Percentiles rank a stretch among this genome's conserved stretches.
Conservation (phyloP, 2,888 invertebrate species). For the Mongoloraphidia duomilia region DNA sequence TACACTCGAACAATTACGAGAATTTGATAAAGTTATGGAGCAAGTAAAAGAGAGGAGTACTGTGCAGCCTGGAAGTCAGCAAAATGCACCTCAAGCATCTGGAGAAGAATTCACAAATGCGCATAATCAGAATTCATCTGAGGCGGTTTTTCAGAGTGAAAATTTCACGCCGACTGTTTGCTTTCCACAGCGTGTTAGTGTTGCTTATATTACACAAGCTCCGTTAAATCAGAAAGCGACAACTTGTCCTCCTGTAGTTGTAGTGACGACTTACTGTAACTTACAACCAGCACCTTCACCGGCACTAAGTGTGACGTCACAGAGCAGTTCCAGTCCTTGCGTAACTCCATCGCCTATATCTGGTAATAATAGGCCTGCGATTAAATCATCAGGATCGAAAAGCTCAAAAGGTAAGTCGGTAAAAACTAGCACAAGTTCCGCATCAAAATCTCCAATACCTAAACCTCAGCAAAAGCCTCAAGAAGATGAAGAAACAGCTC, state of each 20-base stretch:
- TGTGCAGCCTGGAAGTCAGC: conserved; percentile 32
- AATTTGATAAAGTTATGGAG: conserved; percentile 68
- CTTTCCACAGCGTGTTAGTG: conserved; percentile 32
- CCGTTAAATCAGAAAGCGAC: conserved; percentile 31
- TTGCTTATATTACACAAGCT: conserved; percentile 37
- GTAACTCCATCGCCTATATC: conserved; percentile 38
- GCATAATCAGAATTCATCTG: conserved; percentile 2
- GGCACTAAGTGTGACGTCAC: conserved; percentile 39
- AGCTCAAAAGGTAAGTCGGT: conserved; percentile 38
- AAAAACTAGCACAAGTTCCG: conserved; percentile 38
- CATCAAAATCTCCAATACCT: conserved; percentile 50
- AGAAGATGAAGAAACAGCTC: conserved; percentile 69
- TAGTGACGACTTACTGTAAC: conserved; percentile 39
- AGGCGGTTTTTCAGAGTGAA: background rate
- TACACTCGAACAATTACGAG: conserved; percentile 60
- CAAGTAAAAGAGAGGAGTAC: conserved; percentile 66
- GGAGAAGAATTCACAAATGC: conserved; percentile 16
- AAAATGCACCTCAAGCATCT: conserved; percentile 13
- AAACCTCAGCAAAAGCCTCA: conserved; percentile 58
- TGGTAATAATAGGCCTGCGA: conserved; percentile 21
- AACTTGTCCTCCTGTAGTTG: conserved; percentile 32
- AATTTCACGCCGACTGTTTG: background rate
- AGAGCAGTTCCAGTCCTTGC: conserved; percentile 41
- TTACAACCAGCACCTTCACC: conserved; percentile 37
- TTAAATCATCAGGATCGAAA: conserved; percentile 20